A percentile compares a stretch with the other conserved stretches of the same genome.
These are phyloP conservation scores for Hydrolagus affinis DNA, from an alignment of 2,113 vertebrate genomes.

Conservation along the genomic window DNA sequence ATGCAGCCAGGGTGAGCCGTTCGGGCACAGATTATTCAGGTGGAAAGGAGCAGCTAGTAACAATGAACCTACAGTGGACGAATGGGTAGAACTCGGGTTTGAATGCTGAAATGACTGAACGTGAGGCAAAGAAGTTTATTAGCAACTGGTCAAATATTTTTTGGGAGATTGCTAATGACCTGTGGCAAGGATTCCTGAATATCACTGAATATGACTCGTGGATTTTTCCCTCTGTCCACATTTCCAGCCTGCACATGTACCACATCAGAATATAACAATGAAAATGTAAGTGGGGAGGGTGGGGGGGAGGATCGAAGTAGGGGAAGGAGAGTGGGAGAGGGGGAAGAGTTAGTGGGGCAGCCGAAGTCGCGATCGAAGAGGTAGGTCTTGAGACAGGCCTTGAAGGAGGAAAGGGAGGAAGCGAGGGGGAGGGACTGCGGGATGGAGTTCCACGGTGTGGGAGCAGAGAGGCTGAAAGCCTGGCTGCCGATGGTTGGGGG, in stretches of 20 bases:
- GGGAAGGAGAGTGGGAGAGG: neutral
- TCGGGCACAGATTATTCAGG: too few species aligned
- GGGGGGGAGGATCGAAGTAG: neutral
- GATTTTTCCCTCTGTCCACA: neutral
- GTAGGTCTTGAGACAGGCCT: too few species aligned
- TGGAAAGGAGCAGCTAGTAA: too few species aligned
- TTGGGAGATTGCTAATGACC: neutral
- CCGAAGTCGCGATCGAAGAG: neutral
- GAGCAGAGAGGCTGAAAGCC: too few species aligned
- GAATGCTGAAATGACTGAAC: neutral
- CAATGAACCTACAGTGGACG: too few species aligned
- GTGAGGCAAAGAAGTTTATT: neutral
- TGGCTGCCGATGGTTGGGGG: too few species aligned
- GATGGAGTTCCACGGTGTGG: too few species aligned
- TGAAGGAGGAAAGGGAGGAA: too few species aligned
- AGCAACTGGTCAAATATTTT: neutral
- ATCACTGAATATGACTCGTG: neutral
- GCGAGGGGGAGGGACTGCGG: too few species aligned
- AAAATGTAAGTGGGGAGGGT: neutral
- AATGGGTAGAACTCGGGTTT: neutral
- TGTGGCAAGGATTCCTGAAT: constrained; percentile 14
- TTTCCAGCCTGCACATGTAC: neutral
- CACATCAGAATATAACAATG: neutral
- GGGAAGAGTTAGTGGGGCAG: too few species aligned
- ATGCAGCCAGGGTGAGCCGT: too few species aligned